Evolutionary conservation across 2,113 vertebrate species (phyloP).

Genomic region (Ctenodactylus gundi): DNA sequence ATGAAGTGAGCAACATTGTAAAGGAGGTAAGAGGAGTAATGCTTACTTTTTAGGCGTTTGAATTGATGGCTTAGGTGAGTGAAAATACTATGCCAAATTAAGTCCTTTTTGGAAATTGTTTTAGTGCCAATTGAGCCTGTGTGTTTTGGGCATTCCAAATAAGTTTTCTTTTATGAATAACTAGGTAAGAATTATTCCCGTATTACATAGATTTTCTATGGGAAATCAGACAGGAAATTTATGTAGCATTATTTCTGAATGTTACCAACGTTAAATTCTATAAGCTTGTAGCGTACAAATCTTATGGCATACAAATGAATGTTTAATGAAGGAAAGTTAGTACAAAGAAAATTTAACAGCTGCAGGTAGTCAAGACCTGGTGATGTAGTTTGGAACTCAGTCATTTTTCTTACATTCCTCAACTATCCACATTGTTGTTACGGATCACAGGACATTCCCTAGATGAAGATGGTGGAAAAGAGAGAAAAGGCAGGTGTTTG

Average conservation of each 20-base stretch:
- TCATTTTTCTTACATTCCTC: neutral
- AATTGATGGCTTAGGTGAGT: neutral
- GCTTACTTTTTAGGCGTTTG: neutral
- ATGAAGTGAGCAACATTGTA: slow-evolving; percentile 94
- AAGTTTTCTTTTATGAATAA: slow-evolving; percentile 36
- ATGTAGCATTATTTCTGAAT: neutral
- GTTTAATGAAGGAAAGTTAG: neutral
- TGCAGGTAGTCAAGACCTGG: neutral
- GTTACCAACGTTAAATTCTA: neutral
- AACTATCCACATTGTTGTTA: neutral
- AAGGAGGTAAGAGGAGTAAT: slow-evolving; percentile 90
- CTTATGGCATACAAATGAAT: neutral
- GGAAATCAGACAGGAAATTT: neutral
- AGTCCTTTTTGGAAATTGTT: neutral
- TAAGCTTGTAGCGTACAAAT: neutral
- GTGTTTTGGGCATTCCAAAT: slow-evolving; percentile 48
- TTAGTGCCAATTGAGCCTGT: neutral
- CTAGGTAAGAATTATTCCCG: slow-evolving; percentile 21
- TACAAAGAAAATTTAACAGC: neutral
- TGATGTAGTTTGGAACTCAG: neutral
- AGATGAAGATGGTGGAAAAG: neutral
- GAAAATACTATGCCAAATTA: neutral
- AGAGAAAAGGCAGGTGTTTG: neutral
- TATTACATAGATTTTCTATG: slow-evolving; percentile 1
- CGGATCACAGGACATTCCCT: neutral